Conservation (phyloP, 2,888 invertebrate species). For the Epinotia bilunana region DNA sequence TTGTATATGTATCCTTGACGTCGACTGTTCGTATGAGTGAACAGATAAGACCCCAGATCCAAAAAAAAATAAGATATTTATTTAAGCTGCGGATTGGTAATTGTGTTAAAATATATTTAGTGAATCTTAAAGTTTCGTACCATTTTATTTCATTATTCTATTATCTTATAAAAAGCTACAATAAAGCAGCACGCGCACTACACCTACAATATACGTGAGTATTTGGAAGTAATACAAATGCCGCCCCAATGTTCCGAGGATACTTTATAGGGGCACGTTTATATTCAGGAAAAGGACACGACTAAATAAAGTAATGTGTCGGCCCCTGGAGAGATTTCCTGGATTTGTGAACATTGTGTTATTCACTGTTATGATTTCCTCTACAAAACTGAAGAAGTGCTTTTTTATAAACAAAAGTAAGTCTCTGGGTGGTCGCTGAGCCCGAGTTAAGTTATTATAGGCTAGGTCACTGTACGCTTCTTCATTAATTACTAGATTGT, state of each 20-base stretch:
- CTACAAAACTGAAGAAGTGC: constrained; percentile 16
- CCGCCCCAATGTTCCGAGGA: constrained; percentile 4
- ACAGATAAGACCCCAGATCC: neutral
- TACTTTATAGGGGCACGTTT: constrained; percentile 30
- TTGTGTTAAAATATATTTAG: too few species aligned
- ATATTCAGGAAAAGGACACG: constrained; percentile 30
- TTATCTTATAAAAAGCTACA: neutral
- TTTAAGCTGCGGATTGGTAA: neutral
- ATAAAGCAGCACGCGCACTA: neutral
- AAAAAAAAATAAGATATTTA: neutral
- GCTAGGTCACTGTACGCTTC: constrained; percentile 18
- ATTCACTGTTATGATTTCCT: constrained; percentile 25
- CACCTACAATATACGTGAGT: neutral
- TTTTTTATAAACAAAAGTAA: constrained; percentile 36
- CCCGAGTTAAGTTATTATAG: constrained; percentile 22
- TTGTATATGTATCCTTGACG: too few species aligned
- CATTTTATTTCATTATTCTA: neutral
- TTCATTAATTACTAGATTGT: constrained; percentile 28
- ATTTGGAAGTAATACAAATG: neutral
- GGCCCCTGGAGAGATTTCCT: constrained; percentile 24
- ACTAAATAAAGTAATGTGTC: constrained; percentile 34
- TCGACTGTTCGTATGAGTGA: neutral
- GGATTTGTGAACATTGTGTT: constrained; percentile 32
- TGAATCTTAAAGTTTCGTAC: too few species aligned
- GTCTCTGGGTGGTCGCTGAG: constrained; percentile 26